phyloP scores from a whole-genome alignment of 2,797 vertebrate genomes.

The Sebastiscus tertius region DNA sequence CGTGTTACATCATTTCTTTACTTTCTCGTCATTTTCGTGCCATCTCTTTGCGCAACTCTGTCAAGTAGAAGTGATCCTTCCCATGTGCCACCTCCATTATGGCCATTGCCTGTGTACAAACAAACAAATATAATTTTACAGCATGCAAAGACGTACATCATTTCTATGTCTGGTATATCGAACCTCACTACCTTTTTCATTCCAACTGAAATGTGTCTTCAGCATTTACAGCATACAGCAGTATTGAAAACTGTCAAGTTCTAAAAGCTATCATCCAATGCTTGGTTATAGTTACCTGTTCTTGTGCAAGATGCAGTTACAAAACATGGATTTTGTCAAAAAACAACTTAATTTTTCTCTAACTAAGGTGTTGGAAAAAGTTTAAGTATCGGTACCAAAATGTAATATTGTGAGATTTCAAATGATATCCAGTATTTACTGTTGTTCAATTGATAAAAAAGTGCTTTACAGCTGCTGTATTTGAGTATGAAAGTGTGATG shows the following conservation, averaged over 20 bases:
- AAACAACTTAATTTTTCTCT: background rate
- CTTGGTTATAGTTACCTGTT: background rate
- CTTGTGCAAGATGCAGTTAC: no score
- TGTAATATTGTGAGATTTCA: background rate
- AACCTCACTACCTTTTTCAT: background rate
- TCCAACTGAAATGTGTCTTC: background rate
- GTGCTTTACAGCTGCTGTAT: background rate
- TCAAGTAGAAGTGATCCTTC: slow-evolving; percentile 91
- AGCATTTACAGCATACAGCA: background rate
- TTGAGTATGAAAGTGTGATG: background rate
- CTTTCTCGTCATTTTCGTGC: slow-evolving; percentile 73
- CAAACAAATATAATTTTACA: background rate
- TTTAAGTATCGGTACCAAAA: background rate
- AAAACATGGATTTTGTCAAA: background rate
- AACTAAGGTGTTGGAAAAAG: background rate
- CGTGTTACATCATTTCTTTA: background rate
- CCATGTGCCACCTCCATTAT: slow-evolving; percentile 97
- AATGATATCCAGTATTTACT: background rate
- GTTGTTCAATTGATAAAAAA: background rate
- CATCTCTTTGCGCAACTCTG: slow-evolving; percentile 89
- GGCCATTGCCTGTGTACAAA: slow-evolving; percentile 85
- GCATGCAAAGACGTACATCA: background rate
- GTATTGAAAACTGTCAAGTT: background rate
- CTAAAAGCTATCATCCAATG: background rate
- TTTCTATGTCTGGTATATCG: background rate